Base-by-base conservation (phyloP, 2,113 vertebrate species). In the Progne subis region DNA sequence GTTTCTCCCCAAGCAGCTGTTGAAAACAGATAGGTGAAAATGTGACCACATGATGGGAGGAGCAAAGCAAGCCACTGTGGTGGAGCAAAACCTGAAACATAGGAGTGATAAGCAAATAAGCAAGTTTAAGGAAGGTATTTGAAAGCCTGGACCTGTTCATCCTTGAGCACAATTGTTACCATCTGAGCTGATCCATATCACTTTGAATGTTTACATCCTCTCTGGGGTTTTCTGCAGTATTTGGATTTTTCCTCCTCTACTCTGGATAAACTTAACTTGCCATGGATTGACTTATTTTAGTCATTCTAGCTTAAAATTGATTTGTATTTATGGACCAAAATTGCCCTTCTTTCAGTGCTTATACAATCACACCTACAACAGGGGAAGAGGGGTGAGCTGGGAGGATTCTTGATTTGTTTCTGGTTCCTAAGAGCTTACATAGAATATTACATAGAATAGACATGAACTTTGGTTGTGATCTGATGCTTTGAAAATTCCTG, bases 291-390 rank as follows among this genome's bases (percentile, higher is more conserved):
- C 5, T 74, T 63, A 59, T 59, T 85, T 57, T 69, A 53, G 49
- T 69, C 43, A 3, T 34, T 79, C 18, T 77, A 29, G 12, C 14
- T 37, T 82, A 65, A 92, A 88, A 80, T 9, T 72, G 3, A 11
- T 80, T 69, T 76, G 55, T 18, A 86, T 85, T 94, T 92, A 39
- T 29, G 57, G 74, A n/a, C 15, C 10, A 14, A 90, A 95, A 59
- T 50, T 65, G 18, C 18, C 25, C 47, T 72, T 70, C 67, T 72
- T 59, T 80, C n/a, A 55, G 39, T 17, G 15, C 3, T 86, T 68
- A 37, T 46, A 32, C 15, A 75, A 25, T 52, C 12, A 9, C 23
- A 26, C 8, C 13, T 29, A 39, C 6, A 82, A 24, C 1, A 3
- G 3, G 14, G 15, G 15, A 34, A 74, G 31, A 67, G 17, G 23